phyloP scores from a whole-genome alignment of 2,797 vertebrate species.

The Falco cherrug region DNA sequence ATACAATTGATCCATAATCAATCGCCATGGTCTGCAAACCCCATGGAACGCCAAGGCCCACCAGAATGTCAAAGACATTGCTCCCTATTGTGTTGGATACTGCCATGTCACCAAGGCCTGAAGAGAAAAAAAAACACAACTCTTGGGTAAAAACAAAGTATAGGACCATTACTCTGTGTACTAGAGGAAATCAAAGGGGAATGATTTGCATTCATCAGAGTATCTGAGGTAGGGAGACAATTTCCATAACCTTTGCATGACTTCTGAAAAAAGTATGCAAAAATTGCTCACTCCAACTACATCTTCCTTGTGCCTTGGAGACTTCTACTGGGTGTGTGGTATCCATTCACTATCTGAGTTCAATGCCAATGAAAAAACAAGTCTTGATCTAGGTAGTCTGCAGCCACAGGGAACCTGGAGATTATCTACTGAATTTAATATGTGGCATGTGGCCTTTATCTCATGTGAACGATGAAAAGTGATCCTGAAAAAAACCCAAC shows the following conservation, averaged over 20 bases:
- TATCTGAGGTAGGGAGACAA: neutral
- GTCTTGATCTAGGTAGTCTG: neutral
- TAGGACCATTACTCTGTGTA: neutral
- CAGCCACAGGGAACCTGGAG: neutral
- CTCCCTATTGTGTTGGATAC: conserved; percentile 97
- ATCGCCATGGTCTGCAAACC: conserved; percentile 93
- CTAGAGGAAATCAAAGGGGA: neutral
- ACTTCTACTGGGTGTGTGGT: neutral
- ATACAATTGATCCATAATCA: conserved; percentile 87
- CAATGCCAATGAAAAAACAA: neutral
- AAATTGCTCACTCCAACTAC: neutral
- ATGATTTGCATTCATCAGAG: neutral
- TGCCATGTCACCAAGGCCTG: conserved; percentile 96
- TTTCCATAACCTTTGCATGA: neutral
- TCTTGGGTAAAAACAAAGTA: neutral
- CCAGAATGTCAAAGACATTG: conserved; percentile 97
- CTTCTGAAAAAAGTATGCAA: neutral
- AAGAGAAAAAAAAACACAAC: neutral
- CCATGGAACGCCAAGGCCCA: conserved; percentile 94
- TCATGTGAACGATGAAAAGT: neutral
- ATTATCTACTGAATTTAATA: neutral
- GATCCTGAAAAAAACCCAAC: neutral
- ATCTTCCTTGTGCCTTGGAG: neutral
- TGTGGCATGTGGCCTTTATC: neutral
- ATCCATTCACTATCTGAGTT: neutral